Evolutionary conservation across 2,888 invertebrate genomes (phyloP), one percentile per base, ranked within the genome.

Genomic region (Cremastobaeus sp.): DNA sequence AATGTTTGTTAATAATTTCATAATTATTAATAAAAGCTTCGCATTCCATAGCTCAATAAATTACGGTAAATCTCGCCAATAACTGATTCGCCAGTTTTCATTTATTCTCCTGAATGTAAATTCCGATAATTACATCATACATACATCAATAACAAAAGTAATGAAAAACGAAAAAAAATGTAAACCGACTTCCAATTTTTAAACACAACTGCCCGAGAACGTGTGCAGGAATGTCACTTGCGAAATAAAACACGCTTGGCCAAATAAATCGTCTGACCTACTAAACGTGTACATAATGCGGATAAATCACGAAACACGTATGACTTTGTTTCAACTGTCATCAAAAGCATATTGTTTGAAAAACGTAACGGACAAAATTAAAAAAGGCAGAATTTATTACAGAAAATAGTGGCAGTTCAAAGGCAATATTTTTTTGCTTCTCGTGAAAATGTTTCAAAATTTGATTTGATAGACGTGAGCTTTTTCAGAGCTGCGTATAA

Each of bases 221-320:
- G 47, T 50, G 54, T 30, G 59, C 59, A 43, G 50, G 39, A 37
- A 60, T 28, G 60, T 69, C 60, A 54, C 43, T 39, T n/a, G 21
- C 5, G 54, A 45, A 54, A 69, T 60, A 60, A 69, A 59, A 60
- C 45, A 47, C 41, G 54, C 28, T n/a, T 21, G 68, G 60, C 54
- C 54, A 60, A 69, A 69, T 60, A 69, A 69, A 69, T 69, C 60
- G 60, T 69, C 54, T 54, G 60, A 69, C 54, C 60, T 37, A 60
- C 60, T 69, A 60, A 69, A 69, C 60, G 60, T 47, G 45, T 54
- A 60, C 60, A 60, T 69, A 47, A 60, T 37, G 52, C 52, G 43
- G 35, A 69, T 69, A 69, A 69, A 69, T 69, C 68, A 68, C 50
- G 43, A 50, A 50, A 68, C 21, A 12, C 30, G 30, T 41, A 43